phyloP scores from a whole-genome alignment of 2,888 invertebrate genomes.

The Oligia strigilis region DNA sequence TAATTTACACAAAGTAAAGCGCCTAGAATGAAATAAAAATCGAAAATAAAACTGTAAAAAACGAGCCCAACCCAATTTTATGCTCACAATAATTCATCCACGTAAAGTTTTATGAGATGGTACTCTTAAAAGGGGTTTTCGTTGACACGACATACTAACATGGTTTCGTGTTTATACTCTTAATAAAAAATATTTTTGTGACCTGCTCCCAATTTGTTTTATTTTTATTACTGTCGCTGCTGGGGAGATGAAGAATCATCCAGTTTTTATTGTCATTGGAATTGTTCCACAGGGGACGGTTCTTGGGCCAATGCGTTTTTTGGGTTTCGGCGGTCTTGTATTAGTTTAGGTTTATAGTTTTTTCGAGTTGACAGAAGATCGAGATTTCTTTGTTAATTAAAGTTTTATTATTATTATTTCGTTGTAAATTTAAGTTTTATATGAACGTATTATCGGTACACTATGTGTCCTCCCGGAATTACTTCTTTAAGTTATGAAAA shows the following conservation, averaged over 20 bases:
- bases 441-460: neutral
- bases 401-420: no score
- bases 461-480: no score
- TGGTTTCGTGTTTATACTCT: slow-evolving; percentile 61
- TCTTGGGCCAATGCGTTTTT: slow-evolving; percentile 27
- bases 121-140: slow-evolving; percentile 54
- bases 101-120: slow-evolving; percentile 64
- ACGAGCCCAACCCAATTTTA: slow-evolving; percentile 55
- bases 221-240: slow-evolving; percentile 38
- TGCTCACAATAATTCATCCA: slow-evolving; percentile 64
- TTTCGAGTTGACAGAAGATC: no score
- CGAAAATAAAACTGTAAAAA: slow-evolving; percentile 47
- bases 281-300: slow-evolving; percentile 29
- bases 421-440: neutral
- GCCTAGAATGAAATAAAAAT: neutral
- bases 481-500: no score
- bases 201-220: slow-evolving; percentile 58
- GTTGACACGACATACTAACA: slow-evolving; percentile 65
- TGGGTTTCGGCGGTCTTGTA: neutral
- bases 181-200: slow-evolving; percentile 67
- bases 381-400: neutral
- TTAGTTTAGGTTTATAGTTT: neutral
- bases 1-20: neutral
- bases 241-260: slow-evolving; percentile 44
- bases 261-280: slow-evolving; percentile 49